Base-by-base conservation (phyloP, 1,140 invertebrate genomes). In the Caenorhabditis briggsae region DNA sequence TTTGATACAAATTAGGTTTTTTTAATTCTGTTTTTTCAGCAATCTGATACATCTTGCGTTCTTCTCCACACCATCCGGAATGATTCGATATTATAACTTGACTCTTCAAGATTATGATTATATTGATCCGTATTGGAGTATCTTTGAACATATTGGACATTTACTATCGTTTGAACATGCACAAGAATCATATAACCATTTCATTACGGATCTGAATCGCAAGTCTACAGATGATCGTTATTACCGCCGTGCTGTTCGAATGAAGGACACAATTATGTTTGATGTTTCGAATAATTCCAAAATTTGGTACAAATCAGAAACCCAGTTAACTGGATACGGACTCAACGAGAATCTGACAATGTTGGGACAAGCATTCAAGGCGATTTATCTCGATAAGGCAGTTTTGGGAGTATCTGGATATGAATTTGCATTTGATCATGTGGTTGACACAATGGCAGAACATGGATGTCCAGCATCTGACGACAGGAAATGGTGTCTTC, bases 41-140 rank as follows among this genome's bases (percentile, higher is more conserved):
- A 91, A 91, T 61, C 85, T 90, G n/a, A 85, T 92, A 50, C 91
- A 92, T 85, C 83, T 92, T 65, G 88, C 90, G 8, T 92, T 92
- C 85, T 92, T 92, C 56, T 85, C 90, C 14, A 85, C 91, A 25
- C 90, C 91, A 12, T 91, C 91, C 33, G 91, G 91, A n/a, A 50
- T 92, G 20, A 90, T 92, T 78, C 91, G 92, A 12, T 92, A 86
- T 59, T 88, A 85, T 55, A 91, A 92, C 59, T 56, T 91, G 70
- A 91, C 85, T 25, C 84, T 92, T 56, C 89, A 88, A 14, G 90
- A 91, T 53, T 88, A 90, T 23, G 84, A 87, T 43, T 92, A 91
- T 56, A 87, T 87, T 23, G 88, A 90, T 20, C 90, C 89, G 1
- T 85, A 89, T 61, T 82, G 82, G 85, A 86, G 70, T 55, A 86